phyloP scores from a whole-genome alignment of 1,140 invertebrate species.

The Cardiocondyla obscurior region DNA sequence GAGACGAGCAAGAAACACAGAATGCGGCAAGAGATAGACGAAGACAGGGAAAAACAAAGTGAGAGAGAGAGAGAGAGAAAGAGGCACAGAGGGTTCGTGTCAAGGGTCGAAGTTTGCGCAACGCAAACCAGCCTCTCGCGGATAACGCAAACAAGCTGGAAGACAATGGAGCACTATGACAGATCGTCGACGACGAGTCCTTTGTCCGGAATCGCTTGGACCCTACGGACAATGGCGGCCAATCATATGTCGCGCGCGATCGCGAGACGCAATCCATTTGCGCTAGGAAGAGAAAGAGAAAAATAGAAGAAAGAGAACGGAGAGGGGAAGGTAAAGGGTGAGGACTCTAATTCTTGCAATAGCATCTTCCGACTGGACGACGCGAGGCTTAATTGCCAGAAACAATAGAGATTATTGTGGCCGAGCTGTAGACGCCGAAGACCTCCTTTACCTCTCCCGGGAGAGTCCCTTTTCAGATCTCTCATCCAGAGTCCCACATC shows the following conservation, averaged over 20 bases:
- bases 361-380: not conserved
- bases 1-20: not conserved
- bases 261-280: conserved; percentile 58
- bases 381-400: conserved; percentile 65
- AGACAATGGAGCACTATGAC: conserved; percentile 68
- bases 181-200: conserved; percentile 45
- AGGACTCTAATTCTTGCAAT: conserved; percentile 21
- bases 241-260: conserved; percentile 66
- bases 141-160: conserved; percentile 67
- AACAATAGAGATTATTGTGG: conserved; percentile 70
- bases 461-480: not conserved
- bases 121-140: conserved; percentile 41
- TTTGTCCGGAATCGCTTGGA: conserved; percentile 68
- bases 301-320: not conserved
- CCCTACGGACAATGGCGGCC: conserved; percentile 66
- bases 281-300: conserved; percentile 15
- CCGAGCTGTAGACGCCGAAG: not conserved
- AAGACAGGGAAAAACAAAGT: not conserved
- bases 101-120: conserved; percentile 51
- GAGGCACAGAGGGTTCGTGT: not conserved
- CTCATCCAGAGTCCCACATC: not conserved
- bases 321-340: not conserved
- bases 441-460: not conserved
- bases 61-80: not conserved
- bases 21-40: not conserved